These are phyloP conservation scores for Cynocephalus volans DNA, from an alignment of 2,113 vertebrate species.

Conservation along the genomic window DNA sequence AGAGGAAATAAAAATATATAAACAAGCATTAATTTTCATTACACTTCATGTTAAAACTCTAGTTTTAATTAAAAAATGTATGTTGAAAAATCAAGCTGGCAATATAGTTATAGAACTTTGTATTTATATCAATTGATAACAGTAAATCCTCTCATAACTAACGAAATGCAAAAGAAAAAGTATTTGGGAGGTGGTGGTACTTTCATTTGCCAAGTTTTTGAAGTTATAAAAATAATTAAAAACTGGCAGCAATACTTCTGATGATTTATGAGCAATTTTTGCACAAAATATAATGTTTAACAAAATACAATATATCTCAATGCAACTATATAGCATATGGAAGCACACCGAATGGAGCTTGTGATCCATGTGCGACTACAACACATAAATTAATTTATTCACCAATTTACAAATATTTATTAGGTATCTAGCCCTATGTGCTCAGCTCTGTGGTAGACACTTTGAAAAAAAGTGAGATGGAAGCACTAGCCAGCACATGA, in stretches of 20 bases:
- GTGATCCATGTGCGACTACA: neutral
- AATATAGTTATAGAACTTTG: neutral
- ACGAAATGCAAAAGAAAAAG: neutral
- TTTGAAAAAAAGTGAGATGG: neutral
- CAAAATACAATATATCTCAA: neutral
- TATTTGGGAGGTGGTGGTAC: neutral
- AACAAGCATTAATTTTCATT: neutral
- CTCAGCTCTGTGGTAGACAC: neutral
- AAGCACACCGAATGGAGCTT: neutral
- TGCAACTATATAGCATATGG: neutral
- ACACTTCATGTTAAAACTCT: neutral
- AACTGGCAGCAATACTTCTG: neutral
- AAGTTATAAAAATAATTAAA: constrained; percentile 16
- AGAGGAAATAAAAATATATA: neutral
- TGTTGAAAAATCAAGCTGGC: neutral
- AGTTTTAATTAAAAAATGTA: constrained; percentile 19
- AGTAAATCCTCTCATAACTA: neutral
- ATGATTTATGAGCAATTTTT: neutral
- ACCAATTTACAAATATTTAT: neutral
- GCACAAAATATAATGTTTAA: neutral
- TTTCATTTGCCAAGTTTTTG: neutral
- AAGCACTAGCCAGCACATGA: neutral
- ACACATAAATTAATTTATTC: neutral
- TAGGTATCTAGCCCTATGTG: neutral
- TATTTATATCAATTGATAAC: neutral